phyloP scores from a whole-genome alignment of 2,113 vertebrate species.

The Corythornis madagascariensis region DNA sequence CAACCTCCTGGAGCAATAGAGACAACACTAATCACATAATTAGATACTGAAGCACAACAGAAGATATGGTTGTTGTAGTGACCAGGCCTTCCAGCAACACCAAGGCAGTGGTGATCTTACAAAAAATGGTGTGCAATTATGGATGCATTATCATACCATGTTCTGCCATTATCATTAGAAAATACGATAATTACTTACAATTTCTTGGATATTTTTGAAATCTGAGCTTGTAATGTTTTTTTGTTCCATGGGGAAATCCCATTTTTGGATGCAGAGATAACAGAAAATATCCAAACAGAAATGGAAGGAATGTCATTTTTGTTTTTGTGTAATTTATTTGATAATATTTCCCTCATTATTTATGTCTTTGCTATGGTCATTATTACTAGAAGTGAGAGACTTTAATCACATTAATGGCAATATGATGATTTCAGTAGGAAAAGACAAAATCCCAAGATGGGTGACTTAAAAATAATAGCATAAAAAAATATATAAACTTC shows the following conservation, averaged over 20 bases:
- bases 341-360: not conserved
- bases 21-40: not conserved
- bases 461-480: not conserved
- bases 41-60: fast-evolving
- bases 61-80: not conserved
- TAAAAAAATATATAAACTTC: not conserved
- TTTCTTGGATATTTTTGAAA: not conserved
- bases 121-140: not conserved
- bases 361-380: not conserved
- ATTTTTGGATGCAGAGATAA: not conserved
- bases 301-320: not conserved
- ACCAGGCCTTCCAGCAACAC: not conserved
- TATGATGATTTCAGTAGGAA: not conserved
- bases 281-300: not conserved
- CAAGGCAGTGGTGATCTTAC: not conserved
- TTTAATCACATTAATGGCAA: not conserved
- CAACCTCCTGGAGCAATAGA: not conserved
- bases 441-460: not conserved
- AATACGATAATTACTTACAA: not conserved
- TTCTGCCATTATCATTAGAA: not conserved
- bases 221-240: not conserved
- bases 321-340: not conserved
- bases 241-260: not conserved
- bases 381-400: not conserved
- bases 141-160: not conserved